phyloP scores from a whole-genome alignment of 1,140 invertebrate species.

The Mylabris phalerata region DNA sequence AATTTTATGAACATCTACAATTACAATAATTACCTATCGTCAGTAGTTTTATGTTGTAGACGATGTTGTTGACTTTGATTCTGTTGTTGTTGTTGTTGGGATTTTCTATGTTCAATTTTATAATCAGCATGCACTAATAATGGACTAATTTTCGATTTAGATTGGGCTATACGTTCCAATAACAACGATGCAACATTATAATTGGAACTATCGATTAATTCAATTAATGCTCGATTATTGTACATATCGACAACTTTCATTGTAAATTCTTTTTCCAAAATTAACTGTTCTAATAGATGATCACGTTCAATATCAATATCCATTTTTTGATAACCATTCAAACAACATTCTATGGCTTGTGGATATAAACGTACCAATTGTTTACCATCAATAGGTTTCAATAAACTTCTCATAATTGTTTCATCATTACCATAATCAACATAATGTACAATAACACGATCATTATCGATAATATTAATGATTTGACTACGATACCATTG shows the following conservation, averaged over 20 bases:
- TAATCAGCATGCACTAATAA: constrained; percentile 35
- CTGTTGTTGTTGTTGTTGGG: neutral
- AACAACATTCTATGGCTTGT: constrained; percentile 69
- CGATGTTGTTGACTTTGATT: neutral
- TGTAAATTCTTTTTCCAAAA: constrained; percentile 46
- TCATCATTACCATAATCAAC: constrained; percentile 80
- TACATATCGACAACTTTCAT: constrained; percentile 50
- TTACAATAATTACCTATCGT: too few species aligned
- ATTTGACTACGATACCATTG: constrained; percentile 68
- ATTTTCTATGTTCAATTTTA: constrained; percentile 34
- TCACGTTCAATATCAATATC: constrained; percentile 37
- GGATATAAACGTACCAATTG: constrained; percentile 55
- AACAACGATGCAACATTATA: constrained; percentile 37
- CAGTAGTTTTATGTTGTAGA: too few species aligned
- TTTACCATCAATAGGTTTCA: constrained; percentile 57
- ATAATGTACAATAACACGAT: constrained; percentile 54
- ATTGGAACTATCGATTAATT: constrained; percentile 44
- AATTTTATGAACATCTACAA: neutral
- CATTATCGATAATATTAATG: constrained; percentile 41
- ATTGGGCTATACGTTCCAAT: constrained; percentile 34
- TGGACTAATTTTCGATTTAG: constrained; percentile 34
- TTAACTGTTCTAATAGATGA: constrained; percentile 44
- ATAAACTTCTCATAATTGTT: constrained; percentile 47
- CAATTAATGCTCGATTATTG: constrained; percentile 44
- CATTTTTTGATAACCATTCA: constrained; percentile 49